phyloP scores from a whole-genome alignment of 1,140 invertebrate species.

The Temnothorax nylanderi region DNA sequence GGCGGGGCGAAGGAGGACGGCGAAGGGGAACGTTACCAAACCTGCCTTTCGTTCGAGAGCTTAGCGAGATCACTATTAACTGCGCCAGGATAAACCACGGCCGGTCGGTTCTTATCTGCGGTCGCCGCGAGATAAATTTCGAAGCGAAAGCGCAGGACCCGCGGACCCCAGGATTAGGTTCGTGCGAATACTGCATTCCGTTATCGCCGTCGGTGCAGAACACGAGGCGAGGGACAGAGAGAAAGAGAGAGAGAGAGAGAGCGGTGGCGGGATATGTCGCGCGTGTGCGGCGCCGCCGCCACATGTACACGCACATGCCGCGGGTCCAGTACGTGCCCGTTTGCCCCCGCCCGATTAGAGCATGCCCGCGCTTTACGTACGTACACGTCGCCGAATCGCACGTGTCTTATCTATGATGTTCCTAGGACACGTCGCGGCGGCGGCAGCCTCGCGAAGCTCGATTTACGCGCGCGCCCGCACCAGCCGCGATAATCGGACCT shows the following conservation, averaged over 20 bases:
- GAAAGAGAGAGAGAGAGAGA: no score
- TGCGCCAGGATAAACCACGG: constrained; percentile 69
- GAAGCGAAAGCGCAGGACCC: constrained; percentile 62
- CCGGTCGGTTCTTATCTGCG: constrained; percentile 71
- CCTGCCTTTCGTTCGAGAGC: constrained; percentile 73
- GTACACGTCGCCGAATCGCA: constrained; percentile 56
- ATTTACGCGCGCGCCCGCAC: constrained; percentile 36
- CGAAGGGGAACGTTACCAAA: constrained; percentile 50
- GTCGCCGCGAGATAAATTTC: constrained; percentile 72
- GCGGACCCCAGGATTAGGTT: constrained; percentile 71
- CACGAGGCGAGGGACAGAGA: background rate
- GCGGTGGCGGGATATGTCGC: constrained; percentile 20
- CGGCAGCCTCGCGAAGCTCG: constrained; percentile 41
- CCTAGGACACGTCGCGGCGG: constrained; percentile 32
- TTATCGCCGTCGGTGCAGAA: constrained; percentile 70
- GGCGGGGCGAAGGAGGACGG: background rate
- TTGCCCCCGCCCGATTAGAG: constrained; percentile 60
- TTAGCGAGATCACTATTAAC: constrained; percentile 76
- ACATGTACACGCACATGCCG: constrained; percentile 9
- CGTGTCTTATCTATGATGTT: constrained; percentile 67
- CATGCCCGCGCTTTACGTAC: constrained; percentile 50
- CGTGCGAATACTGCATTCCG: constrained; percentile 75
- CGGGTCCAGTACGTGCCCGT: constrained; percentile 42
- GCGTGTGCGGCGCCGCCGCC: background rate
- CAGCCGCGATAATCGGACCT: constrained; percentile 32